Percentiles rank a stretch among this genome's conserved stretches.
These are phyloP conservation scores for Syngnathoides biaculeatus DNA, from an alignment of 2,113 vertebrate species.

Conservation along the genomic window DNA sequence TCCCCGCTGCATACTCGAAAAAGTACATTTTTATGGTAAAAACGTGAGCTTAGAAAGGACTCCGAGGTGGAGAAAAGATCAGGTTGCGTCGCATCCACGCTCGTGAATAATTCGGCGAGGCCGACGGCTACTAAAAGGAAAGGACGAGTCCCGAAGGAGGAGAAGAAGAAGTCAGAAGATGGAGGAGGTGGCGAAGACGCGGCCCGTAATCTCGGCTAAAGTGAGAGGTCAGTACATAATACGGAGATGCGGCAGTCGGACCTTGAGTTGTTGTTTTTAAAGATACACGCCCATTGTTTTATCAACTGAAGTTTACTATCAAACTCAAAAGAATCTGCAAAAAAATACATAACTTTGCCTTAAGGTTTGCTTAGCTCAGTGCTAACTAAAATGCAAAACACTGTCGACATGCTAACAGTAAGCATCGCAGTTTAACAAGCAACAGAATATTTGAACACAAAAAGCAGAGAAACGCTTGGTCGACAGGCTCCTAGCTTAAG, in stretches of 20 bases:
- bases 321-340: too few relatives aligned
- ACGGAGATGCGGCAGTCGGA: not conserved
- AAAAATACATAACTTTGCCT: too few relatives aligned
- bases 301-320: too few relatives aligned
- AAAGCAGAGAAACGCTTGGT: too few relatives aligned
- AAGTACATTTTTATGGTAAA: not conserved
- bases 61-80: conserved; percentile 40
- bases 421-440: too few relatives aligned
- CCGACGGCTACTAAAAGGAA: conserved; percentile 13
- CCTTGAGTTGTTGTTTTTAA: too few relatives aligned
- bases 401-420: too few relatives aligned
- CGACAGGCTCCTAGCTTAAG: too few relatives aligned
- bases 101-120: conserved; percentile 68
- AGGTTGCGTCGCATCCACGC: conserved; percentile 57
- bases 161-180: conserved; percentile 43
- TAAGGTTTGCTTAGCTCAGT: too few relatives aligned
- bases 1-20: not conserved
- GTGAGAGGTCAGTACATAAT: conserved; percentile 68
- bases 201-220: conserved; percentile 70
- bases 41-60: conserved; percentile 1
- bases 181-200: conserved; percentile 63
- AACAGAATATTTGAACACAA: too few relatives aligned
- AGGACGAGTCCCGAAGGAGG: conserved; percentile 31
- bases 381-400: too few relatives aligned
- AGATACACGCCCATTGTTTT: too few relatives aligned